These are phyloP conservation scores for Ciconia maguari DNA, from an alignment of 2,113 vertebrate genomes.

Conservation along the genomic window DNA sequence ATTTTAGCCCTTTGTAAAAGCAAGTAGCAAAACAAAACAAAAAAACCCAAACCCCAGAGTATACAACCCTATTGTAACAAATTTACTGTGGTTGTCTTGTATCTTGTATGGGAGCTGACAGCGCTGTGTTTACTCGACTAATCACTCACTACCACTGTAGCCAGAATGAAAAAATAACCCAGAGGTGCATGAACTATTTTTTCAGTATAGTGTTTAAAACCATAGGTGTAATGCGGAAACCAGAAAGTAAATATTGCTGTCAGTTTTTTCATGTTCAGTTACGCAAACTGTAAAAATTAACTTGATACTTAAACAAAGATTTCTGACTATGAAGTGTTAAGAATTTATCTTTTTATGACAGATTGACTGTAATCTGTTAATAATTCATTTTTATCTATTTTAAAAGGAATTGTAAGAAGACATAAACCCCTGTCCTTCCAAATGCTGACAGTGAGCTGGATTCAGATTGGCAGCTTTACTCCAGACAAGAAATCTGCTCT, in stretches of 20 bases:
- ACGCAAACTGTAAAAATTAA: not conserved
- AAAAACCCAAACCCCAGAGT: not conserved
- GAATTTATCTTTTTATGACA: not conserved
- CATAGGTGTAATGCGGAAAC: not conserved
- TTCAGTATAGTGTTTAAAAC: not conserved
- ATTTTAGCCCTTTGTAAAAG: not conserved
- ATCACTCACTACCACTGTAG: not conserved
- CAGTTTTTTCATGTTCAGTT: not conserved
- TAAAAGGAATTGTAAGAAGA: not conserved
- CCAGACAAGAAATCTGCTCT: not conserved
- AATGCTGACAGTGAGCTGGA: not conserved
- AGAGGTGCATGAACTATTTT: not conserved
- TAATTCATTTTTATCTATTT: not conserved
- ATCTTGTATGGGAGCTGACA: not conserved
- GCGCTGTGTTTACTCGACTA: not conserved
- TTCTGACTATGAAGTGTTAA: not conserved
- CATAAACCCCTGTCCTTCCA: not conserved
- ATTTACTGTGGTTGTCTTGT: not conserved
- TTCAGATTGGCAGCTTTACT: not conserved
- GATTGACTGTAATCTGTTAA: not conserved
- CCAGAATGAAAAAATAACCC: not conserved
- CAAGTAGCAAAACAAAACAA: not conserved
- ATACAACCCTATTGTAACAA: not conserved
- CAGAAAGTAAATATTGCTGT: not conserved
- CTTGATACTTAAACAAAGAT: not conserved